Percentiles rank a stretch among this genome's conserved stretches.
Evolutionary conservation across 2,888 invertebrate genomes (phyloP).

Genomic region (Escarpia spicata): DNA sequence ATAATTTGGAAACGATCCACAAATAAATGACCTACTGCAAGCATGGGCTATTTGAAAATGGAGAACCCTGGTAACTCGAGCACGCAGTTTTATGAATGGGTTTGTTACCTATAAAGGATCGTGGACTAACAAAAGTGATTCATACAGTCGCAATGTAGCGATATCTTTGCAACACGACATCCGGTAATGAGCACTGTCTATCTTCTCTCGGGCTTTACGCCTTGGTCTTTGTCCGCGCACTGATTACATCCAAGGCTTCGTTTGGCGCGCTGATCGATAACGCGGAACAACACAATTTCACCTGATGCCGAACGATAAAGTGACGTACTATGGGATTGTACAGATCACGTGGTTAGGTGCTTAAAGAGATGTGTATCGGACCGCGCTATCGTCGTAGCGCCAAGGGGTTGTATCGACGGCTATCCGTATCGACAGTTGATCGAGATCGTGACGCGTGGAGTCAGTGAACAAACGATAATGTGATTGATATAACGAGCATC

Average conservation of each 20-base stretch:
- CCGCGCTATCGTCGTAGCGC: neutral
- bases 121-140: neutral
- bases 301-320: neutral
- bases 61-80: neutral
- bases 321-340: neutral
- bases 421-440: too few species aligned
- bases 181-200: neutral
- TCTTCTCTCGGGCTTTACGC: neutral
- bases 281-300: neutral
- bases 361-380: neutral
- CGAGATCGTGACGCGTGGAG: neutral
- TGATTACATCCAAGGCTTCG: neutral
- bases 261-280: neutral
- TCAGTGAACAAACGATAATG: neutral
- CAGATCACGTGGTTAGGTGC: neutral
- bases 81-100: neutral
- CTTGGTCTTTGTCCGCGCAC: neutral
- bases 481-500: neutral
- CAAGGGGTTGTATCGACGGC: neutral
- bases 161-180: neutral
- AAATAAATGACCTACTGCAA: neutral
- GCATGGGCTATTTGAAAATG: neutral
- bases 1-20: neutral
- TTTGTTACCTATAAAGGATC: neutral
- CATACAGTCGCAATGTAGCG: slow-evolving; percentile 6